Base-by-base conservation (phyloP, 1,140 invertebrate species). In the Stegodyphus mimosarum region DNA sequence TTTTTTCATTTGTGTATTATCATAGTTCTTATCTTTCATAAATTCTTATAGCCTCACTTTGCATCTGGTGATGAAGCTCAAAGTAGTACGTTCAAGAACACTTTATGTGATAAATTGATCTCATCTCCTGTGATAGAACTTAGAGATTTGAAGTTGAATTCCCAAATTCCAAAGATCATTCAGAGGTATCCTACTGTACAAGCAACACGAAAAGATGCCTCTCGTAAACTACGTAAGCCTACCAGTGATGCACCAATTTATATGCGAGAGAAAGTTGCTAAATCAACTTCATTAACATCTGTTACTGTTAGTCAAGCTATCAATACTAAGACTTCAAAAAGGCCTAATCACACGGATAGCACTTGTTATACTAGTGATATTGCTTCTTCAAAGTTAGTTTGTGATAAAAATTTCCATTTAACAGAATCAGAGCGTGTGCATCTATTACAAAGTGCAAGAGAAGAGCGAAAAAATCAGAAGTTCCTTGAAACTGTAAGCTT, bases 401-500 rank as follows among this genome's bases (percentile, higher is more conserved):
- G 63, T 84, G 73, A 76, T 69, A 67, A 55, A 67, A 69, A 55
- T 49, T 84, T n/a, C 60, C 72, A 75, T 50, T 70, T 84, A 13
- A 51, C 48, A 15, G 52, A 17, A 7, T 74, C 13, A 5, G 80
- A 83, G 33, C n/a, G 80, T 6, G 15, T n/a, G 13, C 60, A 50
- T 48, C 64, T 86, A 4, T 17, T 77, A 17, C 53, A 86, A 71
- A 78, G 69, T 86, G 83, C 83, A 17, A 86, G 52, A 72, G 74
- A 86, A 78, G 83, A 86, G n/a, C 18, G 13, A 52, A 71, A 50
- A 52, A 72, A 77, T 33, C 52, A 77, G 33, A 77, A 72, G 17
- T 78, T 78, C 64, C 50, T 78, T 17, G 83, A 77, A 48, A 86
- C n/a, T 66, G 66, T 91, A 13, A 93, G 93, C 13, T 91, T 72